phyloP scores from a whole-genome alignment of 2,113 vertebrate genomes.

The Odontesthes bonariensis region DNA sequence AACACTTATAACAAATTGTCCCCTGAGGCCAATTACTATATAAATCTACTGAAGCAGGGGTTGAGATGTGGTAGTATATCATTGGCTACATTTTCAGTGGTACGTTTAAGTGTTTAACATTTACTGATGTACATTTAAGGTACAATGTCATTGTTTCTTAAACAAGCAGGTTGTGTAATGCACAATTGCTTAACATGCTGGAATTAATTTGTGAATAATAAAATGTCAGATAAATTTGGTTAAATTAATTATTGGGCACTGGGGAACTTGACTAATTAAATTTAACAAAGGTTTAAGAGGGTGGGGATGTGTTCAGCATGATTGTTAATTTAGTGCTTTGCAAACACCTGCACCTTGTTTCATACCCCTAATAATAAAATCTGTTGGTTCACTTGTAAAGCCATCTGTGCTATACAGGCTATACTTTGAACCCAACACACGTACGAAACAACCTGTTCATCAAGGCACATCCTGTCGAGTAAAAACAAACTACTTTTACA shows the following conservation, averaged over 20 bases:
- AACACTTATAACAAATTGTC: constrained; percentile 78
- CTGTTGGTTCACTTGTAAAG: constrained; percentile 8
- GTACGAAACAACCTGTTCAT: constrained; percentile 13
- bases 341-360: constrained; percentile 1
- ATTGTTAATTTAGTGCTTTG: background rate
- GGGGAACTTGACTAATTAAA: background rate
- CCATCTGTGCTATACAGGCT: constrained; percentile 25
- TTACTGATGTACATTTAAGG: constrained; percentile 1
- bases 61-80: constrained; percentile 31
- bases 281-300: constrained; percentile 8
- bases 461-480: constrained; percentile 13
- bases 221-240: background rate
- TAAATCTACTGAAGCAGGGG: constrained; percentile 43
- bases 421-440: constrained; percentile 9
- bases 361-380: background rate
- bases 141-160: background rate
- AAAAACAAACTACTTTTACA: constrained; percentile 7
- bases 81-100: constrained; percentile 30
- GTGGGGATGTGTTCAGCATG: background rate
- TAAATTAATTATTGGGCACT: background rate
- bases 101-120: constrained; percentile 27
- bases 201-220: background rate
- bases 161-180: background rate
- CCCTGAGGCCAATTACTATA: constrained; percentile 75
- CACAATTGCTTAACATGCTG: background rate